Base-by-base conservation (phyloP, 1,140 invertebrate genomes). In the Zelostemma sp. region DNA sequence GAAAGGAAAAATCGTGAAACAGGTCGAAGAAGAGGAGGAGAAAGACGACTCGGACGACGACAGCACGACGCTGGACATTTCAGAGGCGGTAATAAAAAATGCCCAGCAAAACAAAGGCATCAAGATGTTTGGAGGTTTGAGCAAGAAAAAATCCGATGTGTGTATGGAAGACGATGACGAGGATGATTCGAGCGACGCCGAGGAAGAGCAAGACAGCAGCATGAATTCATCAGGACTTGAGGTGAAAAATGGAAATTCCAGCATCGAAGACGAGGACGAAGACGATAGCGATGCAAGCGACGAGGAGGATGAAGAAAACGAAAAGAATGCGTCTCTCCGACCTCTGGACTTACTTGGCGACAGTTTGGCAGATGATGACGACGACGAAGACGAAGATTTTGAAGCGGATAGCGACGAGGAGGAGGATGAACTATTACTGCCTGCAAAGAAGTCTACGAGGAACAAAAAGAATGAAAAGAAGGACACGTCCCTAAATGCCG, bases 341-440 rank as follows among this genome's bases (percentile, higher is more conserved):
- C 17, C 0, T 25, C 62, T 77, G 51, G 72, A 59, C 43, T 73
- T 81, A 4, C 8, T 81, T 1, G 72, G 68, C 5, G 65, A 71
- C 0, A 80, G 58, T 40, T 40, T 80, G 8, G 65, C 45, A 9
- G 33, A 35, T 1, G 78, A 82, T 8, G 77, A 80, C 35, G 79
- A 82, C 16, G 80, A 81, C 2, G 74, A 79, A 28, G 80, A 81
- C 45, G 74, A 78, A 9, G 80, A 83, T 51, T 81, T 78, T 54
- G 51, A 76, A 14, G 68, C 56, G 16, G 54, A 72, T 6, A 51
- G 54, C 12, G 67, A 74, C 17, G 69, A 73, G 28, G 79, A 77
- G 1, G 77, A 79, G n/a, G 74, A 80, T 9, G 79, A 80, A n/a
- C n/a, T n/a, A n/a, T n/a, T n/a, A n/a, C n/a, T n/a, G n/a, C 48